Evolutionary conservation across 2,113 vertebrate genomes (phyloP).

Genomic region (Pachyramphus minor): DNA sequence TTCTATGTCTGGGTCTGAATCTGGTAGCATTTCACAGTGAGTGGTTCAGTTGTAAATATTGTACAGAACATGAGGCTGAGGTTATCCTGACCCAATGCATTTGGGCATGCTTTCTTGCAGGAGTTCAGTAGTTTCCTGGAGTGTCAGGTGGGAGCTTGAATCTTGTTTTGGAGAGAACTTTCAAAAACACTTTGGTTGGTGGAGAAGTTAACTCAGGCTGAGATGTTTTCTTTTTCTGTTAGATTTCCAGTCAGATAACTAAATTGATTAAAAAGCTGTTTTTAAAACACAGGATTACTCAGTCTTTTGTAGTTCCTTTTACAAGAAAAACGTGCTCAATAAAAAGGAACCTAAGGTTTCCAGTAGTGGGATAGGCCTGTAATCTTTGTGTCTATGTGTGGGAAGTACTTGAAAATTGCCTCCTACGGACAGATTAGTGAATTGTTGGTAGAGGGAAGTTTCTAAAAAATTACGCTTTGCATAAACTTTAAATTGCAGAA

Average conservation of each 20-base stretch:
- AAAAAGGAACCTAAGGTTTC: background rate
- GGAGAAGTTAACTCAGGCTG: constrained; percentile 18
- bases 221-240: constrained; percentile 54
- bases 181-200: constrained; percentile 22
- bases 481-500: constrained; percentile 20
- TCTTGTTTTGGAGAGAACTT: background rate
- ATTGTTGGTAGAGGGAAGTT: constrained; percentile 9
- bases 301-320: constrained; percentile 54
- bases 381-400: constrained; percentile 27
- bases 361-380: background rate
- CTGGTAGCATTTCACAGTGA: background rate
- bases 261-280: constrained; percentile 56
- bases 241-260: constrained; percentile 47
- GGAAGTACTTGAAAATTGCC: constrained; percentile 46
- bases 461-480: constrained; percentile 12
- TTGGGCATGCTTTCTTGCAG: background rate
- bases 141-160: background rate
- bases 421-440: constrained; percentile 34
- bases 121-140: background rate
- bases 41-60: background rate
- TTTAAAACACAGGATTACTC: constrained; percentile 63
- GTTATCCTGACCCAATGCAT: background rate
- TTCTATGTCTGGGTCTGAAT: background rate
- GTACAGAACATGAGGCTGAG: no score
- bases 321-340: constrained; percentile 10